Conservation (phyloP, 2,113 vertebrate species). For the Rhinopomastus cyanomelas region DNA sequence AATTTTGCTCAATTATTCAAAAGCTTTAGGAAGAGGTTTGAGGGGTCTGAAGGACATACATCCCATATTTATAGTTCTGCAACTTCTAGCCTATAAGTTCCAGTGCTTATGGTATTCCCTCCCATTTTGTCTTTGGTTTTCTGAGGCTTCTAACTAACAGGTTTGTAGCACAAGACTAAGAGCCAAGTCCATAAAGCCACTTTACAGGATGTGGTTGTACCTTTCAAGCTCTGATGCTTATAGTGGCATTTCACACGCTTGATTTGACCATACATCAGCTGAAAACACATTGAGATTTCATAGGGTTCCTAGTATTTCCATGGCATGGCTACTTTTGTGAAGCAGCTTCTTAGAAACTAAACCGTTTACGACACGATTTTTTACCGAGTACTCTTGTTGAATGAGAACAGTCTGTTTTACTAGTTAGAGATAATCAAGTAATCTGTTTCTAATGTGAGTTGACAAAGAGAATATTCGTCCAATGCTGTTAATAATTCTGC, state of each 20-base stretch:
- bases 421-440: neutral
- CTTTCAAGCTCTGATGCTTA: neutral
- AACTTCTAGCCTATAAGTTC: neutral
- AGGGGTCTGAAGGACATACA: neutral
- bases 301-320: neutral
- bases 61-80: neutral
- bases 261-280: neutral
- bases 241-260: neutral
- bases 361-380: neutral
- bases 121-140: neutral
- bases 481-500: slow-evolving; percentile 2
- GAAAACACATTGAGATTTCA: neutral
- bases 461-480: neutral
- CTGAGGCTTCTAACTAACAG: neutral
- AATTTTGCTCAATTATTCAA: neutral
- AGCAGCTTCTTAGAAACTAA: neutral
- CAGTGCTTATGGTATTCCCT: neutral
- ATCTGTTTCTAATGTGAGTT: slow-evolving; percentile 30
- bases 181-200: neutral
- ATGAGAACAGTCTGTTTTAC: neutral
- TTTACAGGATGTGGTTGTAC: neutral
- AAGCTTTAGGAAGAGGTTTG: neutral
- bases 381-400: neutral
- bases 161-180: neutral
- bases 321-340: neutral